These are phyloP conservation scores for Drosophila ohnishii DNA, from an alignment of 1,140 invertebrate species.

Conservation along the genomic window DNA sequence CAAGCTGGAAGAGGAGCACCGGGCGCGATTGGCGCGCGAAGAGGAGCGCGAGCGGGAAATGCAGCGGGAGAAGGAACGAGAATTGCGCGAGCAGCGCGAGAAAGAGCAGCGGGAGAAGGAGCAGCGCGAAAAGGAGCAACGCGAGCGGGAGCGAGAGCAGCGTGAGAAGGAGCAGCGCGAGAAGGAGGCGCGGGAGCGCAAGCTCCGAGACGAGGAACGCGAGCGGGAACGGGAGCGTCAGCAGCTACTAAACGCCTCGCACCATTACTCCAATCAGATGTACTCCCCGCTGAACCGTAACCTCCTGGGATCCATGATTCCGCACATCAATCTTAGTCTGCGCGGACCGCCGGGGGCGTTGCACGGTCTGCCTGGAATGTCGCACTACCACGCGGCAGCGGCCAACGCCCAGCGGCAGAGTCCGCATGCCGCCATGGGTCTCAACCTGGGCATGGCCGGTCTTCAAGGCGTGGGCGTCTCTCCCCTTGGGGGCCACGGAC, in stretches of 20 bases:
- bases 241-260: slow-evolving; percentile 71
- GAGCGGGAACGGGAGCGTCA: slow-evolving; percentile 74
- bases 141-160: slow-evolving; percentile 75
- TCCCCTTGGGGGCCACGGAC: slow-evolving; percentile 61
- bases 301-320: slow-evolving; percentile 76
- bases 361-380: slow-evolving; percentile 71
- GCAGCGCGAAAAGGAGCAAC: slow-evolving; percentile 72
- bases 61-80: slow-evolving; percentile 84
- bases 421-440: slow-evolving; percentile 71
- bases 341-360: slow-evolving; percentile 66
- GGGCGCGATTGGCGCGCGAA: slow-evolving; percentile 85
- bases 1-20: slow-evolving; percentile 87
- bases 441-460: slow-evolving; percentile 72
- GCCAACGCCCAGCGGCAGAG: slow-evolving; percentile 76
- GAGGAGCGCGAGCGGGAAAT: slow-evolving; percentile 86
- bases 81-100: slow-evolving; percentile 81
- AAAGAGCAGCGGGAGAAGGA: slow-evolving; percentile 83
- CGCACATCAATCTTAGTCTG: slow-evolving; percentile 71
- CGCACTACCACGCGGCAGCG: slow-evolving; percentile 77
- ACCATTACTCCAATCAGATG: slow-evolving; percentile 79
- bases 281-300: slow-evolving; percentile 77
- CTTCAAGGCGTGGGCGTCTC: slow-evolving; percentile 43
- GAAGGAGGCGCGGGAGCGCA: slow-evolving; percentile 66
- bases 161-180: slow-evolving; percentile 70
- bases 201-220: slow-evolving; percentile 62